Percentiles rank a stretch among this genome's conserved stretches.
phyloP scores from a whole-genome alignment of 2,113 vertebrate genomes.

The Microcebus griseorufus region DNA sequence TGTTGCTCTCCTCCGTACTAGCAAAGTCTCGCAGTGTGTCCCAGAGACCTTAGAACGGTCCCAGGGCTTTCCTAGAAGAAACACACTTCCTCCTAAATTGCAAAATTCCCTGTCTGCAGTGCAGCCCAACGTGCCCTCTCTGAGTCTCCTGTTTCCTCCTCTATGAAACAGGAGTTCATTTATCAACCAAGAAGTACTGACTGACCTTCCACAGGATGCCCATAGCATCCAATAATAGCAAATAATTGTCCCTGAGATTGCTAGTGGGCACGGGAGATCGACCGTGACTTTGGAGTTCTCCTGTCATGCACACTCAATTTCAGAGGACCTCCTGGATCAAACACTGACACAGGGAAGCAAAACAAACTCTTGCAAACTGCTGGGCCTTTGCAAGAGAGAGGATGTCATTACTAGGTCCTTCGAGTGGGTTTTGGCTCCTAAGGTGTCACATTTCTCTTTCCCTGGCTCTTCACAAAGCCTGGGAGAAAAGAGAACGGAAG shows the following conservation, averaged over 20 bases:
- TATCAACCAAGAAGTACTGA: not conserved
- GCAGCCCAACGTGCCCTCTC: not conserved
- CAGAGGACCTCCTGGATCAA: not conserved
- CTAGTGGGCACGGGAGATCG: not conserved
- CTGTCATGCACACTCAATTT: not conserved
- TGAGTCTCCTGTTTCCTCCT: conserved; percentile 5
- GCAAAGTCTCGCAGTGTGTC: not conserved
- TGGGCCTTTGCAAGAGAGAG: not conserved
- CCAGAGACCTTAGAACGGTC: not conserved
- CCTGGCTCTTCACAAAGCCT: not conserved
- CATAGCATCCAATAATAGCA: not conserved
- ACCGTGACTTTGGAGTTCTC: not conserved
- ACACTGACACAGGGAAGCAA: not conserved
- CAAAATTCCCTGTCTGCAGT: not conserved
- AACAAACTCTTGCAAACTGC: not conserved
- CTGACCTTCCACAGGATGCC: not conserved
- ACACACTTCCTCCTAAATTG: not conserved
- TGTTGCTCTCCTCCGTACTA: not conserved
- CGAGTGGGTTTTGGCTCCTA: not conserved
- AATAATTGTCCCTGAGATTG: not conserved
- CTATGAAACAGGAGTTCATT: not conserved
- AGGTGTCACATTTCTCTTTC: not conserved
- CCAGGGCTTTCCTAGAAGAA: not conserved
- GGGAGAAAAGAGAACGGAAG: not conserved
- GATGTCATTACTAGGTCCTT: not conserved